A percentile compares a stretch with the other conserved stretches of the same genome.
Evolutionary conservation across 2,113 vertebrate genomes (phyloP).

Genomic region (Nestor notabilis): DNA sequence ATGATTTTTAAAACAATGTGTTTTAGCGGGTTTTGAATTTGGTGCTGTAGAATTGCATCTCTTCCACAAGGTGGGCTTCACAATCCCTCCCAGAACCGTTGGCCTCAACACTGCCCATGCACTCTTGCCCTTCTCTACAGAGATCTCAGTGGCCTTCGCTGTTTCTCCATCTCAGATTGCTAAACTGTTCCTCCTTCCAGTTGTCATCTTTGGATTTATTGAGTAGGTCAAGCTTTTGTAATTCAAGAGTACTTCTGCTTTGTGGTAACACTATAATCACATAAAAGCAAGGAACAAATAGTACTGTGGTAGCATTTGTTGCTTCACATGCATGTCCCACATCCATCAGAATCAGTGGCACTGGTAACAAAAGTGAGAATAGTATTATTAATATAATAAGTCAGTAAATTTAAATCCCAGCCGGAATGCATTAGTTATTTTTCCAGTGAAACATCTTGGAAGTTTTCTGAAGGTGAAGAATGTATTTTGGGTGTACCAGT

Average conservation of each 20-base stretch:
- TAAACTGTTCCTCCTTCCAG: neutral
- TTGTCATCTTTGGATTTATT: neutral
- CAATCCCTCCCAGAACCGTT: neutral
- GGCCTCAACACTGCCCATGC: neutral
- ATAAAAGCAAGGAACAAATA: neutral
- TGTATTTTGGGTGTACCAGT: neutral
- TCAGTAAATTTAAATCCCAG: neutral
- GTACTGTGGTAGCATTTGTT: neutral
- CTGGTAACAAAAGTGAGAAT: neutral
- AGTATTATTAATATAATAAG: neutral
- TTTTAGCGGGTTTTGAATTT: neutral
- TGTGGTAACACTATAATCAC: neutral
- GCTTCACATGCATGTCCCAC: neutral
- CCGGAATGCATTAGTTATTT: neutral
- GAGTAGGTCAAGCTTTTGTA: neutral
- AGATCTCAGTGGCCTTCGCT: neutral
- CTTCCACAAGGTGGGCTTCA: neutral
- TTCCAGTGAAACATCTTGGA: neutral
- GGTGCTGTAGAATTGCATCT: neutral
- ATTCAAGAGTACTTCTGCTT: neutral
- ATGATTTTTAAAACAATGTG: accelerated
- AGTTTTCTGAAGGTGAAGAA: neutral
- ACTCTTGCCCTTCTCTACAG: neutral
- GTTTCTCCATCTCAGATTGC: neutral
- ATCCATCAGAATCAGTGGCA: neutral